Base-by-base conservation (phyloP, 2,113 vertebrate species). In the Hassar affinis region DNA sequence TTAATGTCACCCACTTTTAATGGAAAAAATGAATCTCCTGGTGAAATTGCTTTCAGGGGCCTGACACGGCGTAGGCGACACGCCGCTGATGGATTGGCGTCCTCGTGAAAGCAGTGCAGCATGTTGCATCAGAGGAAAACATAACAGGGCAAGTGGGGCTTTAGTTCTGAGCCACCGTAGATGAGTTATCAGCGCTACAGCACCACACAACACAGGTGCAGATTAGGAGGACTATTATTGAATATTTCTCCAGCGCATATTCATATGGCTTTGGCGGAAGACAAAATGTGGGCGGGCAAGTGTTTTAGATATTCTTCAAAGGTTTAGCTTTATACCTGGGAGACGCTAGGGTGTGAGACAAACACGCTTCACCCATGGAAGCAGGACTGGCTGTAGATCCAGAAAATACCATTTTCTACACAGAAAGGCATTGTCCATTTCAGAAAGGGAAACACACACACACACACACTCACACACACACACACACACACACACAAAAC, bases 1-100 rank as follows among this genome's bases (percentile, higher is more conserved):
- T 85, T 87, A 87, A 87, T 86, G 86, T 87, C 86, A 84, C 51
- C 79, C 68, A 77, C 80, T 82, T 86, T 84, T 86, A 86, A 85
- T 85, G 56, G 78, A 75, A 64, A 82, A 86, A 87, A 87, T 84
- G 47, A 84, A 87, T 87, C 83, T 83, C 77, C 30, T 9, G 57
- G 79, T 52, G 27, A 86, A 86, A 88, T 83, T 86, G 85, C 82
- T 86, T 86, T 64, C n/a, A 17, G 57, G 85, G 51, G 69, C 71
- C 45, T 77, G 68, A 78, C 75, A 54, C 33, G 45, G 76, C 56
- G 66, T 84, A 78, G 83, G 83, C 25, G 52, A 74, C 25, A 54
- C 30, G 7, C 14, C 15, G 76, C 76, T 54, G 79, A 69, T 64
- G 80, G 86, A 82, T 52, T 15, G 66, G 77, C 79, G 78, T 85